These are phyloP conservation scores for Hydrocynus forskahlii DNA, from an alignment of 2,797 vertebrate genomes.

Conservation along the genomic window DNA sequence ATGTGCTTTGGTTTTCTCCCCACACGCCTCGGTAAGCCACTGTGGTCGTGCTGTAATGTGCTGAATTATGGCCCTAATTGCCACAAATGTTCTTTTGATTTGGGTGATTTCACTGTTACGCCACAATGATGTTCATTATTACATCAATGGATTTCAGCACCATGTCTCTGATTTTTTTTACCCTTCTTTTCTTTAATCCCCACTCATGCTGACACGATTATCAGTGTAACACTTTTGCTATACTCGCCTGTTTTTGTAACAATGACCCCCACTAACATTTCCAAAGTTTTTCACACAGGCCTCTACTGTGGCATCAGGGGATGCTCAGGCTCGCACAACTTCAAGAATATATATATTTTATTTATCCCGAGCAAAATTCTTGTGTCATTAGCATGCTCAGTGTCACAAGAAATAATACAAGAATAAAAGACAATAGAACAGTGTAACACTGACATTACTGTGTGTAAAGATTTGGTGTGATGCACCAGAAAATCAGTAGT, in stretches of 20 bases:
- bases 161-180: constrained; percentile 71
- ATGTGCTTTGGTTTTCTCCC: constrained; percentile 98
- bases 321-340: too few species aligned
- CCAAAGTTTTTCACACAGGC: neutral
- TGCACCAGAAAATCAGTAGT: too few species aligned
- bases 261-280: neutral
- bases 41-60: constrained; percentile 95
- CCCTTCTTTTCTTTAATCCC: constrained; percentile 70
- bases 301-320: too few species aligned
- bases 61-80: constrained; percentile 99
- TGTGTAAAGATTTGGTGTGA: too few species aligned
- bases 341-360: too few species aligned
- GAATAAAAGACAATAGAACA: too few species aligned
- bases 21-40: constrained; percentile 98
- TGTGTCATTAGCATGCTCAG: too few species aligned
- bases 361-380: too few species aligned
- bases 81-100: constrained; percentile 99
- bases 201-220: constrained; percentile 40
- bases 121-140: constrained; percentile 82
- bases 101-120: constrained; percentile 92
- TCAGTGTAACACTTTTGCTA: neutral
- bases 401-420: too few species aligned
- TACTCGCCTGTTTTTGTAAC: constrained; percentile 9
- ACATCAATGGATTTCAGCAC: constrained; percentile 76
- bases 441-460: too few species aligned